Conservation (phyloP, 2,113 vertebrate species). For the Phoxinus phoxinus region DNA sequence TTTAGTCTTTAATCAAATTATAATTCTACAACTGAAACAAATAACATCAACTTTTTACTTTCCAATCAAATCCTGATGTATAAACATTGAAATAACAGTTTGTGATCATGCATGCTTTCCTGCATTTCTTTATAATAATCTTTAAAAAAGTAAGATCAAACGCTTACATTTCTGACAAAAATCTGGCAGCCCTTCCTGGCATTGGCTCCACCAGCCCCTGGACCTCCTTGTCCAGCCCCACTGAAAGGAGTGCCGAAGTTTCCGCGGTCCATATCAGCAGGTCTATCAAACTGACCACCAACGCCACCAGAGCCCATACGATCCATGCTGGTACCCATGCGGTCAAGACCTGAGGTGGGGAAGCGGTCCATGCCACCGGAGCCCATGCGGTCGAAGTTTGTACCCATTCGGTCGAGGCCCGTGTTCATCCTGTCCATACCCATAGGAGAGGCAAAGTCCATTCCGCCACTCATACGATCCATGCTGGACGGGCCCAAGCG, state of each 20-base stretch:
- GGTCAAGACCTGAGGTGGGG: conserved; percentile 80
- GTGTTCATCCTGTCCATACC: conserved; percentile 80
- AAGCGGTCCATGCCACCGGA: conserved; percentile 73
- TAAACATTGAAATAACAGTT: background rate
- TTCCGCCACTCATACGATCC: conserved; percentile 84
- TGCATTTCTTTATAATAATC: no score
- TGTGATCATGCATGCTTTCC: background rate
- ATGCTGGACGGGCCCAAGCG: conserved; percentile 85
- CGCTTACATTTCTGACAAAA: conserved; percentile 96
- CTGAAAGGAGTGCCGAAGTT: conserved; percentile 88
- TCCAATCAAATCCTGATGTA: background rate
- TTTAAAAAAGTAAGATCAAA: background rate
- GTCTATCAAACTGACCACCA: conserved; percentile 87
- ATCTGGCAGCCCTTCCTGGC: conserved; percentile 96
- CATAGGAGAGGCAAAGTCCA: conserved; percentile 75
- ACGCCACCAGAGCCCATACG: conserved; percentile 87
- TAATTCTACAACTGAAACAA: background rate
- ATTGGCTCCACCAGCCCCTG: conserved; percentile 78
- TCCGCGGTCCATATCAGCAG: conserved; percentile 90
- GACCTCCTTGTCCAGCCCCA: conserved; percentile 84
- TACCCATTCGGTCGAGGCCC: conserved; percentile 77
- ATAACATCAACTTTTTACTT: background rate
- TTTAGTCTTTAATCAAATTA: background rate
- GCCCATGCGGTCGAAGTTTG: conserved; percentile 65
- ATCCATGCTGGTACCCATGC: conserved; percentile 87